phyloP scores from a whole-genome alignment of 2,888 invertebrate genomes.

The Caenorhabditis zanzibari region DNA sequence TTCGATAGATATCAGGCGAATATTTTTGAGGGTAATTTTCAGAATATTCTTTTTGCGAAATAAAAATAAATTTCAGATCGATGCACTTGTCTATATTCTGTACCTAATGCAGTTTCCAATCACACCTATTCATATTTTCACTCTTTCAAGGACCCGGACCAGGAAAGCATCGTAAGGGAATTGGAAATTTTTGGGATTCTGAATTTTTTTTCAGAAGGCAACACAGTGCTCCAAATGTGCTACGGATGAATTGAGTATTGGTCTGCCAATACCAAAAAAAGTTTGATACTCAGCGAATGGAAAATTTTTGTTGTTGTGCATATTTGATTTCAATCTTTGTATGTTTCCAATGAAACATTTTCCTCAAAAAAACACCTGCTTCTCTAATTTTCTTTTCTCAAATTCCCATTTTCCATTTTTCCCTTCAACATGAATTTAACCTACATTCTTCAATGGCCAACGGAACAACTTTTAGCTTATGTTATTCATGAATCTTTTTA shows the following conservation, averaged over 20 bases:
- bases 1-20: slow-evolving; percentile 29
- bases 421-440: background rate
- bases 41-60: background rate
- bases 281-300: no score
- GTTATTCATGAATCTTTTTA: background rate
- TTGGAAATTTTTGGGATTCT: background rate
- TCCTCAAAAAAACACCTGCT: background rate
- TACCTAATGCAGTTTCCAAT: slow-evolving; percentile 71
- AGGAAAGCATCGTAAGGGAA: slow-evolving; percentile 9
- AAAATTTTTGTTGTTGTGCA: no score
- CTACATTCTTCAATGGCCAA: background rate
- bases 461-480: background rate
- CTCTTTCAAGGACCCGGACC: slow-evolving; percentile 32
- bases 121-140: slow-evolving; percentile 70
- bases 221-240: background rate
- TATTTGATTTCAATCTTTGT: no score
- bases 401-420: background rate
- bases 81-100: slow-evolving; percentile 70
- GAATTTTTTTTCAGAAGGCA: slow-evolving; percentile 6
- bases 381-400: background rate
- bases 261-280: no score
- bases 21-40: slow-evolving; percentile 34
- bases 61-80: slow-evolving; percentile 67
- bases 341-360: no score
- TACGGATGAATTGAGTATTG: background rate